Evolutionary conservation across 2,888 invertebrate genomes (phyloP), one percentile per base, ranked within the genome.

Genomic region (Iselma pallidipennis): DNA sequence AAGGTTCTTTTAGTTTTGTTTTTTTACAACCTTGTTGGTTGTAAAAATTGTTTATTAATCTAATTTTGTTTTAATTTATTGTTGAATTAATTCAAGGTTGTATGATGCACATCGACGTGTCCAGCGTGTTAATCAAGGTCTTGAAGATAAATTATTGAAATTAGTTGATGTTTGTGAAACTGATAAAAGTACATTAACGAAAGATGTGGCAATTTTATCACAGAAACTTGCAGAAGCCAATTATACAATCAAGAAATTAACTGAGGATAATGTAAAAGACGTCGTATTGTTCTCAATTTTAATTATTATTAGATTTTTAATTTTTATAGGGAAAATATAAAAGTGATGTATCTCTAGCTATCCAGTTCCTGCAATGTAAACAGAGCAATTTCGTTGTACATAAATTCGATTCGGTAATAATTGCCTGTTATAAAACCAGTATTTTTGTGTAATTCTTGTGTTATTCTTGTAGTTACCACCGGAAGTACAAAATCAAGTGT

Each of bases 371-470:
- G 56, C 96, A 97, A 80, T 96, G 96, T 81, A 96, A 96, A 79
- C 96, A 96, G 70, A 92, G 94, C 69, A 94, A 94, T 83, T 97
- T 96, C 85, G 91, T 96, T 64, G 90, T 95, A 49, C 96, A 96
- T 78, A 94, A 92, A 82, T 88, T 94, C 75, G 94, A 94, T 79
- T 89, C 90, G 82, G 95, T 95, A 85, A 55, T 55, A 4, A n/a
- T 31, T 31, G n/a, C 4, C 4, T n/a, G 4, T n/a, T 6, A 29
- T 10, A 9, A 10, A 33, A 49, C 16, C 21, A 19, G 1, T 4
- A 48, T 50, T 2, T 19, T 26, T 16, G 14, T 23, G 2, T 21
- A 45, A n/a, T 25, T 4, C 19, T 45, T 55, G 53, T 59, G 52
- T 55, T 23, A n/a, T 62, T 45, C 58, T 84, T 85, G 59, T 83